Evolutionary conservation across 2,113 vertebrate species (phyloP).

Genomic region (Psilopogon haemacephalus): DNA sequence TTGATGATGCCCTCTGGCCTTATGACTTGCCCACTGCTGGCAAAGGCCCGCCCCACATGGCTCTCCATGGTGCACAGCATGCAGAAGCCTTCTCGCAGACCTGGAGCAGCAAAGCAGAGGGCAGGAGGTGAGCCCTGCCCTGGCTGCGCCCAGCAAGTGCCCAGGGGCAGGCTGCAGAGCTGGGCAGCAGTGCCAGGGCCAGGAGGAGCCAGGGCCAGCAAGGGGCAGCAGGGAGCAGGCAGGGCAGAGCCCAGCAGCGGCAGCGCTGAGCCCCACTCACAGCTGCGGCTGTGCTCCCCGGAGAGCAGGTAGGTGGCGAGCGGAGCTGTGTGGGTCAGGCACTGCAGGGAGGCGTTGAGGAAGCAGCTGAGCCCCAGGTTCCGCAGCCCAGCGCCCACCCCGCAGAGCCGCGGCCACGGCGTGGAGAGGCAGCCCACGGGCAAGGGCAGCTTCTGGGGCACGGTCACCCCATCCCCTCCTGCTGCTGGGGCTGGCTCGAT

Average conservation of each 20-base stretch:
- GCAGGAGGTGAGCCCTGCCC: neutral
- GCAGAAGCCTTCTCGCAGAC: too few relatives aligned
- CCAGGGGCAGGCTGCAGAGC: neutral
- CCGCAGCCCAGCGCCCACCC: slow-evolving; percentile 91
- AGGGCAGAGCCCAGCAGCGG: too few relatives aligned
- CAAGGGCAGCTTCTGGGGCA: slow-evolving; percentile 93
- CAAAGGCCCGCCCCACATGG: slow-evolving; percentile 66
- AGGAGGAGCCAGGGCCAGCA: neutral
- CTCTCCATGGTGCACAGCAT: too few relatives aligned
- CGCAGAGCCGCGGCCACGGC: slow-evolving; percentile 88
- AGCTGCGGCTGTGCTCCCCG: slow-evolving; percentile 87
- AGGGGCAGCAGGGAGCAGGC: too few relatives aligned
- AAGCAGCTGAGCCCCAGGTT: slow-evolving; percentile 98
- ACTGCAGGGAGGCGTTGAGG: slow-evolving; percentile 94
- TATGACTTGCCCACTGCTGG: slow-evolving; percentile 92
- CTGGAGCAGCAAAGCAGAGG: too few relatives aligned
- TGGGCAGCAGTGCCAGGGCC: fast-evolving
- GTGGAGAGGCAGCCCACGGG: slow-evolving; percentile 84
- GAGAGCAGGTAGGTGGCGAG: slow-evolving; percentile 95
- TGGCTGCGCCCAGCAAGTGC: neutral
- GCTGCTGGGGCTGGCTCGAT: neutral
- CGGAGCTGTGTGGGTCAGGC: slow-evolving; percentile 93
- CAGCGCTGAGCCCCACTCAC: slow-evolving; percentile 74
- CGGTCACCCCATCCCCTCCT: slow-evolving; percentile 81
- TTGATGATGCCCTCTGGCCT: slow-evolving; percentile 91